A percentile compares a stretch with the other conserved stretches of the same genome.
Conservation (phyloP, 2,888 invertebrate genomes). For the Cantharis rustica region DNA sequence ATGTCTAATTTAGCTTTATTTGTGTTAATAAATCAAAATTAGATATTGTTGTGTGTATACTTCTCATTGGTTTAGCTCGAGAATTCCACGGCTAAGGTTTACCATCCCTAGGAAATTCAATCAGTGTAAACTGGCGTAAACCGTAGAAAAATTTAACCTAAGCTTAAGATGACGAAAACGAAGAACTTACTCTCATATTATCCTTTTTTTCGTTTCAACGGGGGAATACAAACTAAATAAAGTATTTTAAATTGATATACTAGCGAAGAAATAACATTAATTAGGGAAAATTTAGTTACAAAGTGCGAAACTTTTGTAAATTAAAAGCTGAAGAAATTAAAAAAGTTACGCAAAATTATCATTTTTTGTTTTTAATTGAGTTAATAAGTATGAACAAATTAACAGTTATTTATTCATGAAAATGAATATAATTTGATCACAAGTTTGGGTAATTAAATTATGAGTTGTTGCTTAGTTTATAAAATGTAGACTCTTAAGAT, state of each 20-base stretch:
- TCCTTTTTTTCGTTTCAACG: background rate
- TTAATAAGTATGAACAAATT: constrained; percentile 41
- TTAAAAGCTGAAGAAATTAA: background rate
- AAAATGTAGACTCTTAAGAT: constrained; percentile 12
- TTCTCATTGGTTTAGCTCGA: background rate
- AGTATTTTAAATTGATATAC: background rate
- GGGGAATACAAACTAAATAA: background rate
- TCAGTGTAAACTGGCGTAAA: background rate
- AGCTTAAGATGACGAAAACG: background rate
- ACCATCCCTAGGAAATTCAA: background rate
- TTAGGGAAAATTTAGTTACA: background rate
- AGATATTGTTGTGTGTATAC: no score
- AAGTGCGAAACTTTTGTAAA: background rate
- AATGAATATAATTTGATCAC: constrained; percentile 45
- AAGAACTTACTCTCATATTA: background rate
- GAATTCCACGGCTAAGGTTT: background rate
- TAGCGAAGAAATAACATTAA: background rate
- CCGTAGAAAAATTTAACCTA: background rate
- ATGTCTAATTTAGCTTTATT: background rate
- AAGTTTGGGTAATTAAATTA: constrained; percentile 41
- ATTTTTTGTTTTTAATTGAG: constrained; percentile 33
- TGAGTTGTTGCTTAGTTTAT: constrained; percentile 37
- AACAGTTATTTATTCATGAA: constrained; percentile 43
- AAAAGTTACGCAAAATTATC: background rate
- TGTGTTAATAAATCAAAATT: background rate